Conservation (phyloP, 2,797 vertebrate genomes). For the Morus bassanus region DNA sequence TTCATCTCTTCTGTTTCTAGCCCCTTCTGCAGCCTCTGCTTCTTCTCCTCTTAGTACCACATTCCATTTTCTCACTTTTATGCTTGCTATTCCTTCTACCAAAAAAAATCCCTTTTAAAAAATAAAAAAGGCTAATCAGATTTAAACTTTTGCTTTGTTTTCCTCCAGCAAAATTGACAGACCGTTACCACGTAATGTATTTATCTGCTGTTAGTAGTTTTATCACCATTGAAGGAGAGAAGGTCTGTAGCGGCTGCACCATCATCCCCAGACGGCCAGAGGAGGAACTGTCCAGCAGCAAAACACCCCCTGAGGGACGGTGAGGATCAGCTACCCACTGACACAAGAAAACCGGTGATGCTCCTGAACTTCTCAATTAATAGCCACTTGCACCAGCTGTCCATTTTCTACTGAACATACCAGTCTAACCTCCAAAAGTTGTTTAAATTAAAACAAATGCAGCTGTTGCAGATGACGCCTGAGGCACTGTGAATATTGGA, state of each 20-base stretch:
- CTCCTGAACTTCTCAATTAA: not conserved
- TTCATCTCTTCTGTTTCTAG: not conserved
- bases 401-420: not conserved
- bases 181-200: not conserved
- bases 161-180: not conserved
- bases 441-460: not conserved
- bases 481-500: not conserved
- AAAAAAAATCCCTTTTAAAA: not conserved
- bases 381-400: not conserved
- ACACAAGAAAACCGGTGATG: fast-evolving
- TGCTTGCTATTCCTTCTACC: not conserved
- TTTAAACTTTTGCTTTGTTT: not conserved
- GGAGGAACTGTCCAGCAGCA: not conserved
- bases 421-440: not conserved
- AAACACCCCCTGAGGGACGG: not conserved
- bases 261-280: not conserved
- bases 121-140: not conserved
- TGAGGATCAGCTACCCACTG: not conserved
- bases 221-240: not conserved
- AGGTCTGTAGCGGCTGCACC: not conserved
- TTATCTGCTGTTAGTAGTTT: not conserved
- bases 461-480: not conserved
- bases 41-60: not conserved
- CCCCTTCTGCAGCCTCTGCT: not conserved
- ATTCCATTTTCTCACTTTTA: not conserved